phyloP scores from a whole-genome alignment of 2,888 invertebrate genomes.

The Oxyteleia sp. region DNA sequence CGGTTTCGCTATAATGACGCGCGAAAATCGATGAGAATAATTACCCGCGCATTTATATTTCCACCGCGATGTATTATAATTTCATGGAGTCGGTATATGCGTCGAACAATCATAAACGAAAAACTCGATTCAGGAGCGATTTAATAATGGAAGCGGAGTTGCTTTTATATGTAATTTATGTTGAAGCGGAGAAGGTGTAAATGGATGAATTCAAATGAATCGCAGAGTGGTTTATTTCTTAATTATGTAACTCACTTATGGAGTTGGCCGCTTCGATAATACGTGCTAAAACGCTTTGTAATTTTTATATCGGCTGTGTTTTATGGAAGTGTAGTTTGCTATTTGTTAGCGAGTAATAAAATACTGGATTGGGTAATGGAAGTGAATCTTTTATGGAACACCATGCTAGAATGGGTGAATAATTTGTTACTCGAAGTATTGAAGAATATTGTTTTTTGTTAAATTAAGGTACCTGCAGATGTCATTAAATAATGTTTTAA shows the following conservation, averaged over 20 bases:
- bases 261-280: not conserved
- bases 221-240: not conserved
- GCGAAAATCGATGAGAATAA: slow-evolving; percentile 58
- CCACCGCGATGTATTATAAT: slow-evolving; percentile 22
- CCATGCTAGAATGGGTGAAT: too few relatives aligned
- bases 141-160: slow-evolving; percentile 10
- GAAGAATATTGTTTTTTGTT: too few relatives aligned
- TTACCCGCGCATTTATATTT: slow-evolving; percentile 41
- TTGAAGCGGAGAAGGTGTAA: not conserved
- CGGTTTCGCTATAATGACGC: slow-evolving; percentile 44
- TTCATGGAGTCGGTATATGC: slow-evolving; percentile 12
- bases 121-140: slow-evolving; percentile 6
- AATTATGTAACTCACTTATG: not conserved
- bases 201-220: slow-evolving; percentile 1
- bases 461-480: too few relatives aligned
- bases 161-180: not conserved
- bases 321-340: not conserved
- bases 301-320: not conserved
- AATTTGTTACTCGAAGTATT: too few relatives aligned
- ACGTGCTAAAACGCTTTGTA: not conserved
- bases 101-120: slow-evolving; percentile 2
- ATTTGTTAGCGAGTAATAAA: not conserved
- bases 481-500: too few relatives aligned
- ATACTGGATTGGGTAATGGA: not conserved
- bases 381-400: not conserved